These are phyloP conservation scores for Acrossocheilus wenchowensis DNA, from an alignment of 2,797 vertebrate species.

Conservation along the genomic window DNA sequence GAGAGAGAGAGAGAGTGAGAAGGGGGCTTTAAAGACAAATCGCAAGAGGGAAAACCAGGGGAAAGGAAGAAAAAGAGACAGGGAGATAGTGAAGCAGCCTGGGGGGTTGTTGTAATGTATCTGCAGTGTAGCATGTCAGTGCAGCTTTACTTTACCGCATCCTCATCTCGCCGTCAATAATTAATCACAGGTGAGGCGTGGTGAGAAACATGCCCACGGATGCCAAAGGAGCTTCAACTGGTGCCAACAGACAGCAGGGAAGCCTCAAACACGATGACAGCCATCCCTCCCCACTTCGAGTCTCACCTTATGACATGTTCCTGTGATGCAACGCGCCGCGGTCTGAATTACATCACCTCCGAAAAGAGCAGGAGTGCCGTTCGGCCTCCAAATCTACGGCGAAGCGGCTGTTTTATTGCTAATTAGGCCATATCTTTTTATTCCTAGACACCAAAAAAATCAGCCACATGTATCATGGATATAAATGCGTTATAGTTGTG, in stretches of 20 bases:
- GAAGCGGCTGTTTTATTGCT: conserved; percentile 57
- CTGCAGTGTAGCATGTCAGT: conserved; percentile 43
- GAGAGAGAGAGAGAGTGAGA: conserved; percentile 30
- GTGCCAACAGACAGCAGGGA: conserved; percentile 52
- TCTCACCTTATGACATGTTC: conserved; percentile 38
- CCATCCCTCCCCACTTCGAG: conserved; percentile 49
- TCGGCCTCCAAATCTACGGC: conserved; percentile 28
- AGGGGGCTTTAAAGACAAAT: conserved; percentile 33
- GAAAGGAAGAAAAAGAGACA: conserved; percentile 37
- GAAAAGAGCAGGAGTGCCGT: conserved; percentile 20
- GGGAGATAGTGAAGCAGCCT: conserved; percentile 44
- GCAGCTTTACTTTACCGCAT: conserved; percentile 44
- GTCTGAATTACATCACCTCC: conserved; percentile 60
- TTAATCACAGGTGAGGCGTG: conserved; percentile 60
- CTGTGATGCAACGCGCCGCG: conserved; percentile 49
- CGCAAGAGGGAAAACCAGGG: conserved; percentile 12
- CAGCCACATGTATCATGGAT: conserved; percentile 61
- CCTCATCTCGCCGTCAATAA: conserved; percentile 59
- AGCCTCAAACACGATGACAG: conserved; percentile 54
- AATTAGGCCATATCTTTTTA: conserved; percentile 64
- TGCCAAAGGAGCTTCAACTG: conserved; percentile 55
- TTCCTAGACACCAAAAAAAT: conserved; percentile 56
- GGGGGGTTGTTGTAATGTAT: conserved; percentile 45
- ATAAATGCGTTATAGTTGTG: conserved; percentile 58
- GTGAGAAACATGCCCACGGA: conserved; percentile 56